Conservation (phyloP, 2,113 vertebrate genomes). For the Melanerpes aurifrons region DNA sequence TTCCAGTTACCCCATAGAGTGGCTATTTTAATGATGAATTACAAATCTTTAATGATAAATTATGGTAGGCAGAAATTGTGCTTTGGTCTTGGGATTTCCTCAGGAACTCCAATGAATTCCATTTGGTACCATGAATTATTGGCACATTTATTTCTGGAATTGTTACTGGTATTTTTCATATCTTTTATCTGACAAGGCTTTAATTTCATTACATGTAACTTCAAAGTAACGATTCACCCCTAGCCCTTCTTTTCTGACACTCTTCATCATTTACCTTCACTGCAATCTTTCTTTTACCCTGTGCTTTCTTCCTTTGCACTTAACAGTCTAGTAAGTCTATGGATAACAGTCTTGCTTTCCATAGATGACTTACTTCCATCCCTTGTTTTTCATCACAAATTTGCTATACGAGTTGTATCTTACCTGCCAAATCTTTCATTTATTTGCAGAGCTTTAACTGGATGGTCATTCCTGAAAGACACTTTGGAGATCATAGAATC, state of each 20-base stretch:
- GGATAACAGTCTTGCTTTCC: neutral
- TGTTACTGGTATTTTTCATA: slow-evolving; percentile 13
- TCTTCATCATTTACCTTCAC: neutral
- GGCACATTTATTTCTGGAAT: neutral
- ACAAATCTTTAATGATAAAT: slow-evolving; percentile 40
- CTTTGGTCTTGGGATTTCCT: slow-evolving; percentile 26
- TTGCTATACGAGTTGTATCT: neutral
- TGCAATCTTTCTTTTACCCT: neutral
- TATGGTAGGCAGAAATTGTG: slow-evolving; percentile 2
- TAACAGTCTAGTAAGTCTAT: neutral
- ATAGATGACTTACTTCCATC: neutral
- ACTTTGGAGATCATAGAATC: neutral
- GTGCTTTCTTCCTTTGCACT: neutral
- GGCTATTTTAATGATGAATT: slow-evolving; percentile 57
- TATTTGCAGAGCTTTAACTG: neutral
- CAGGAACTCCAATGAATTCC: neutral
- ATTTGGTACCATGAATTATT: slow-evolving; percentile 25
- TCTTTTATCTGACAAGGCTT: slow-evolving; percentile 16
- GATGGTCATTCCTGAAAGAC: neutral
- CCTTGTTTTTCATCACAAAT: neutral
- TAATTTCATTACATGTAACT: neutral
- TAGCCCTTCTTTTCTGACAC: neutral
- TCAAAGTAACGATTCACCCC: neutral
- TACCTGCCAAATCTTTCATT: neutral
- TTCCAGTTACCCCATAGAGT: slow-evolving; percentile 27